Conservation (phyloP, 2,113 vertebrate genomes). For the Riparia riparia region DNA sequence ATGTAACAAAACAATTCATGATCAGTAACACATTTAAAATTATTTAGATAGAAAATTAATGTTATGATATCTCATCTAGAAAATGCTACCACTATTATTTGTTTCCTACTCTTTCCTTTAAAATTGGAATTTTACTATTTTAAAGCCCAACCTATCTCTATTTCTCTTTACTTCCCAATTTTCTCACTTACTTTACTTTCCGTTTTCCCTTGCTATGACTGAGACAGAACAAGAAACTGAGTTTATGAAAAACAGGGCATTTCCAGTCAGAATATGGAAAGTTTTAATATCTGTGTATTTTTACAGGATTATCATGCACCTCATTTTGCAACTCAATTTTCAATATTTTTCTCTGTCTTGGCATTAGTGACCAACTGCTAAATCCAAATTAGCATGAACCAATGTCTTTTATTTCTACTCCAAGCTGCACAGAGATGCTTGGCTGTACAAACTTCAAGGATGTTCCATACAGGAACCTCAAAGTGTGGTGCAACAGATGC, state of each 20-base stretch:
- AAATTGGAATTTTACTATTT: constrained; percentile 8
- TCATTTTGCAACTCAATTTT: not conserved
- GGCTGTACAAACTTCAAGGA: constrained; percentile 16
- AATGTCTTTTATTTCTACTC: not conserved
- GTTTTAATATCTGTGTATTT: not conserved
- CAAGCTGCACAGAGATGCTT: not conserved
- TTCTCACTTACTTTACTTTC: not conserved
- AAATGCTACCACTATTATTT: not conserved
- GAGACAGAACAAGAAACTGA: not conserved
- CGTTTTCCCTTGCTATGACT: not conserved
- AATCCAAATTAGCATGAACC: not conserved
- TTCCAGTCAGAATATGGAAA: not conserved
- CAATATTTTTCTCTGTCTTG: not conserved
- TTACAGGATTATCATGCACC: not conserved
- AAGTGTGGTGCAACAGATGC: not conserved
- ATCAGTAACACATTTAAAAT: not conserved
- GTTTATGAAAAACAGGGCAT: not conserved
- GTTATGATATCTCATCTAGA: not conserved
- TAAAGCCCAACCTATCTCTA: not conserved
- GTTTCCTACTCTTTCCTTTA: not conserved
- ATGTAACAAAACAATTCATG: not conserved
- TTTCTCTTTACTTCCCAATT: not conserved
- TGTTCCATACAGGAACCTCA: not conserved
- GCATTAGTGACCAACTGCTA: not conserved
- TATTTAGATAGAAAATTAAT: not conserved